Evolutionary conservation across 2,888 invertebrate species (phyloP).

Genomic region (Cylloceria caligata): DNA sequence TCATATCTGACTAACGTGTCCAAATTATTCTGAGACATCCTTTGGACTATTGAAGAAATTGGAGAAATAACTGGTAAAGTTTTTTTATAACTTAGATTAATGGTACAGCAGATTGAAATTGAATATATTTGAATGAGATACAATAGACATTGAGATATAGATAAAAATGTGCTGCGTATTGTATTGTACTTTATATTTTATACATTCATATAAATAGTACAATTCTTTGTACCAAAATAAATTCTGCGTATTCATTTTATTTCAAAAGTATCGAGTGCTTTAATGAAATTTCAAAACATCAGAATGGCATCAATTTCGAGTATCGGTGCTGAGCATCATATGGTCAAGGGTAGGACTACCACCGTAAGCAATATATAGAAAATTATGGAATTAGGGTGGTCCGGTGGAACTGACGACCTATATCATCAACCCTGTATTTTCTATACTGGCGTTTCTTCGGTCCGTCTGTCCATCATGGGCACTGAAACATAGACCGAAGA

Average conservation of each 20-base stretch:
- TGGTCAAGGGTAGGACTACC: constrained; percentile 38
- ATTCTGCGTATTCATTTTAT: not conserved
- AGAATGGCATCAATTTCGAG: not conserved
- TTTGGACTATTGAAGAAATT: no score
- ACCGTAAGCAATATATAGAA: constrained; percentile 23
- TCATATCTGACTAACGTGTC: no score
- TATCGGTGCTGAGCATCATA: constrained; percentile 44
- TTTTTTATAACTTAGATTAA: no score
- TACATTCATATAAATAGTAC: no score
- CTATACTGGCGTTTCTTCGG: constrained; percentile 31
- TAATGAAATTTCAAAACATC: constrained; percentile 1
- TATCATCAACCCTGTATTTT: constrained; percentile 61
- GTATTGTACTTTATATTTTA: no score
- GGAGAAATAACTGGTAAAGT: no score
- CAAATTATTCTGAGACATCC: no score
- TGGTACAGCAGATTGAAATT: no score
- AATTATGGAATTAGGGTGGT: constrained; percentile 56
- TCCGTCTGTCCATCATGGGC: constrained; percentile 37
- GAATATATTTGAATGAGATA: no score
- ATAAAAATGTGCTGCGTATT: no score
- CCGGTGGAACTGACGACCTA: constrained; percentile 48
- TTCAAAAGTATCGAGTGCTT: not conserved
- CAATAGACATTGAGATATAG: no score
- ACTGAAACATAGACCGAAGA: constrained; percentile 55
- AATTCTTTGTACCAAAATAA: not conserved